These are phyloP conservation scores for Murina feae DNA, from an alignment of 2,113 vertebrate genomes.

Conservation along the genomic window DNA sequence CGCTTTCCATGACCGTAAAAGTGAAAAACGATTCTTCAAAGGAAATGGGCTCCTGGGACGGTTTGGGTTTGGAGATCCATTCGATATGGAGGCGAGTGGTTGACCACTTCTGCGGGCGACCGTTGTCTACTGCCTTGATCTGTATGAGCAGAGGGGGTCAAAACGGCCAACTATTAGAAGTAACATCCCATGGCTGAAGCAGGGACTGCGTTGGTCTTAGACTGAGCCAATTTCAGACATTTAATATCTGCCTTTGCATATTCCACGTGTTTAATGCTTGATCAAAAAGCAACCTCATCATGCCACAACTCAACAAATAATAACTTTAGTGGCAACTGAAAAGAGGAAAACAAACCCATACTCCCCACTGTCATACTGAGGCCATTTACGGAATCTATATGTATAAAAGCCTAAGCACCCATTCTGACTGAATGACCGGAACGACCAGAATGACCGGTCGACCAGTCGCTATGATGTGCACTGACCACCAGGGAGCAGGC, in stretches of 20 bases:
- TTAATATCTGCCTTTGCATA: background rate
- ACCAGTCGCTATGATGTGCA: too few relatives aligned
- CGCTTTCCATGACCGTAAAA: conserved; percentile 98
- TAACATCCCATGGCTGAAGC: background rate
- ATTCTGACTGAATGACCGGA: too few relatives aligned
- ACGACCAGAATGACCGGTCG: too few relatives aligned
- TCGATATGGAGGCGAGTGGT: conserved; percentile 94
- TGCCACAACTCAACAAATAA: background rate
- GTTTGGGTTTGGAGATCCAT: conserved; percentile 92
- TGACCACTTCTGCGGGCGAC: conserved; percentile 95
- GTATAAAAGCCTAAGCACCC: too few relatives aligned
- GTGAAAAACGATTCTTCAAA: conserved; percentile 93
- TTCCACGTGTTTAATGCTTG: background rate
- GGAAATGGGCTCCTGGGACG: conserved; percentile 82
- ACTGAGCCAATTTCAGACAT: background rate
- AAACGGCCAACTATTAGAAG: background rate
- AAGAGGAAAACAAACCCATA: background rate
- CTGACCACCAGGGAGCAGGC: too few relatives aligned
- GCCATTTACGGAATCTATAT: background rate
- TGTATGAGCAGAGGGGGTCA: conserved; percentile 54
- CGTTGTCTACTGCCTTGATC: conserved; percentile 99
- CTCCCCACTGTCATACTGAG: background rate
- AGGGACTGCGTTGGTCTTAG: background rate
- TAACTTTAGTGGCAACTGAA: background rate
- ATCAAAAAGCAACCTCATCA: conserved; percentile 22